Base-by-base conservation (phyloP, 2,888 invertebrate species). In the Amphipyra berbera region DNA sequence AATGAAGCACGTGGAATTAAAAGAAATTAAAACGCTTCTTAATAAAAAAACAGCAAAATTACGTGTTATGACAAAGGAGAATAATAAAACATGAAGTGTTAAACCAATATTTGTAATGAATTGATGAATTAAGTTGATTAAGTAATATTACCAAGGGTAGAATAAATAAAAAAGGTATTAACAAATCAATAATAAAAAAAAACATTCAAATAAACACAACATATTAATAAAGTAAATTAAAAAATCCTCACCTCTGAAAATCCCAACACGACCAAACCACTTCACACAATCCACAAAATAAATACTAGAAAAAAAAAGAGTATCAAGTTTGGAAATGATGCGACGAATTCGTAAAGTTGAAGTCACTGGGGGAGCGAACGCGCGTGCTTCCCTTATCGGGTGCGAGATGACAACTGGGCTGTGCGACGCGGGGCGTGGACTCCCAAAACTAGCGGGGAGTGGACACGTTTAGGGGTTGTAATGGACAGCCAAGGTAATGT, bases 401-500 rank as follows among this genome's bases (percentile, higher is more conserved):
- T 63, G 53, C 68, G 61, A 58, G 70, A 73, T 73, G 73, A 75
- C 79, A 78, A 85, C 86, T 79, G 76, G 74, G 54, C 68, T 68
- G 57, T 35, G 66, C 75, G 49, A 68, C 71, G 76, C 73, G 82
- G 87, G 88, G 87, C 82, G 86, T 82, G 70, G 82, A 82, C 21
- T 67, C 82, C 76, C 57, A 61, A 82, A 79, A 75, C 77, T 69
- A 78, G 83, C 68, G 82, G 86, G 86, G 87, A 79, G 85, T 81
- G 73, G 83, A 81, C 65, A 74, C 81, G 38, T 41, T 59, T 52
- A 52, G 48, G 64, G 66, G 57, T 62, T 68, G 66, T 77, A 78
- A 77, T 78, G 83, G 78, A 72, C 78, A 78, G 73, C 57, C 63
- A 72, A 72, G 63, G 78, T 76, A 81, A 70, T 68, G 63, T 79